Percentiles rank a stretch among this genome's conserved stretches.
Conservation (phyloP, 2,888 invertebrate genomes). For the Uropetala carovei region DNA sequence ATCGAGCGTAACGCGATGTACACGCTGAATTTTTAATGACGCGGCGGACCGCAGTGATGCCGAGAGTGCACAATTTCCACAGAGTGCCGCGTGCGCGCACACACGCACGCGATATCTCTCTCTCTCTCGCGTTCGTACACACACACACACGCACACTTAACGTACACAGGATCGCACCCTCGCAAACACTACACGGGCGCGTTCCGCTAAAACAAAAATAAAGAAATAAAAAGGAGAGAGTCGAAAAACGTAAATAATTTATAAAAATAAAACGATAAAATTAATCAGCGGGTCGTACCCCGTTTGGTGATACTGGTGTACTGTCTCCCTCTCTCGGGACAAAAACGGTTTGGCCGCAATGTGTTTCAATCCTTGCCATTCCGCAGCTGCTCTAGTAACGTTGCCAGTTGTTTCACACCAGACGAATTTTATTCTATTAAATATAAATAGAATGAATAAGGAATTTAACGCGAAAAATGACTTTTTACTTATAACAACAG, state of each 20-base stretch:
- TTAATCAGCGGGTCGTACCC: background rate
- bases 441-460: too few species aligned
- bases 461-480: too few species aligned
- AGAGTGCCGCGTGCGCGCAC: background rate
- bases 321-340: background rate
- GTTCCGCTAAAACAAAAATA: too few species aligned
- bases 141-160: too few species aligned
- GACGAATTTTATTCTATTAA: too few species aligned
- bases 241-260: background rate
- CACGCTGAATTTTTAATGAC: constrained; percentile 41
- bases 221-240: background rate
- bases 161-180: too few species aligned
- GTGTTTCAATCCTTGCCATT: background rate
- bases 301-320: too few species aligned
- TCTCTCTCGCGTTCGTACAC: too few species aligned
- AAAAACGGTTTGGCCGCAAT: background rate
- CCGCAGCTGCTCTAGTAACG: background rate
- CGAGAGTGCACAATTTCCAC: background rate
- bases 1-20: background rate
- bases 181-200: too few species aligned
- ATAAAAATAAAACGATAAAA: background rate
- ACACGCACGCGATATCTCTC: background rate
- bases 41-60: constrained; percentile 14
- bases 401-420: too few species aligned
- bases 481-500: too few species aligned